Conservation (phyloP, 2,113 vertebrate genomes). For the Ceuthmochares aereus region DNA sequence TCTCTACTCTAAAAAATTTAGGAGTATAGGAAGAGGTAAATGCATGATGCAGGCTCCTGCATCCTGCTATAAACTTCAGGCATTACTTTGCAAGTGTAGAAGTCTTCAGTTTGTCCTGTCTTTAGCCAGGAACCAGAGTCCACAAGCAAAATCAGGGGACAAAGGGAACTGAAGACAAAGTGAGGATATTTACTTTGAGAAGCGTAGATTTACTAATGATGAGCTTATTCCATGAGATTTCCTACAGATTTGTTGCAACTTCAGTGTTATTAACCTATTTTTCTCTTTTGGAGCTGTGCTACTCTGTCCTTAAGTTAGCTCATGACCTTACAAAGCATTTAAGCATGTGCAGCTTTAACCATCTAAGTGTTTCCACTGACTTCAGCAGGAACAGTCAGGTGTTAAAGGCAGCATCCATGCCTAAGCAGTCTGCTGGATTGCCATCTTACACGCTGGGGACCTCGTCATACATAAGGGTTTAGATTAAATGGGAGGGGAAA, state of each 20-base stretch:
- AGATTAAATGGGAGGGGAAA: constrained; percentile 7
- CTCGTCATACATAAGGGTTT: neutral
- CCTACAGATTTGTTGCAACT: neutral
- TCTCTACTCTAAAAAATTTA: neutral
- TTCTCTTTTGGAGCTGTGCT: neutral
- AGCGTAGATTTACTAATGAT: neutral
- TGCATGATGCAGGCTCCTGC: neutral
- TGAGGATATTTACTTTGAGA: neutral
- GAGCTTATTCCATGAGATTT: neutral
- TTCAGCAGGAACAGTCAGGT: neutral
- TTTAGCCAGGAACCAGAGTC: neutral
- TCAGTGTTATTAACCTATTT: constrained; percentile 9
- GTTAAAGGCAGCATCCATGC: neutral
- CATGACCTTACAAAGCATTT: neutral
- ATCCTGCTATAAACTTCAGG: neutral
- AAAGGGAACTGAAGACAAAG: neutral
- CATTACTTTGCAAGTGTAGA: neutral
- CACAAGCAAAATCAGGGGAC: neutral
- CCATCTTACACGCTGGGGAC: neutral
- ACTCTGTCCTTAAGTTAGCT: constrained; percentile 5
- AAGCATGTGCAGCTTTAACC: neutral
- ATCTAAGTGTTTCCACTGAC: neutral
- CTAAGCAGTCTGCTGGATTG: neutral
- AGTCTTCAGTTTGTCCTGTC: neutral
- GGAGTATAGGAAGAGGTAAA: neutral